Conservation (phyloP, 2,888 invertebrate genomes). For the Geophilus truncorum region DNA sequence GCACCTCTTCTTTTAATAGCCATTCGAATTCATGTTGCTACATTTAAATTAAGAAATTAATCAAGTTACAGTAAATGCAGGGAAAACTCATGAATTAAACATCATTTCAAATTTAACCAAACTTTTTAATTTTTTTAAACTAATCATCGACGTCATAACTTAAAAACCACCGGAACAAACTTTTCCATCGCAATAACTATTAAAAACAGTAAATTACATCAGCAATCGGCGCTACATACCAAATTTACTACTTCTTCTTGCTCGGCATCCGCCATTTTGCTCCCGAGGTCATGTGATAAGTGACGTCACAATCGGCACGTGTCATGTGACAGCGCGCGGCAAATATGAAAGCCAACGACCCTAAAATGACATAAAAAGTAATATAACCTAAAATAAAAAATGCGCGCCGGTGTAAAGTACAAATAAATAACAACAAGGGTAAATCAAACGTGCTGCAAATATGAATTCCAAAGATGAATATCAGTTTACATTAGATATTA, state of each 20-base stretch:
- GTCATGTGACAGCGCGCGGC: background rate
- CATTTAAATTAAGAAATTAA: background rate
- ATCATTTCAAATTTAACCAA: background rate
- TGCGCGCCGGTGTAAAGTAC: too few relatives aligned
- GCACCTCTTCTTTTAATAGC: conserved; percentile 15
- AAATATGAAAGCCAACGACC: background rate
- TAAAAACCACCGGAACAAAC: too few relatives aligned
- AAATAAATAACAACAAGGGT: background rate
- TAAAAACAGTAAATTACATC: background rate
- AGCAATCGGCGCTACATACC: background rate
- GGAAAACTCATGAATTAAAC: too few relatives aligned
- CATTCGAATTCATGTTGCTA: conserved; percentile 28
- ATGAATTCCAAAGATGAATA: background rate
- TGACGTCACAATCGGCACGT: background rate
- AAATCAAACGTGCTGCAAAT: background rate
- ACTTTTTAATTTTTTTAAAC: background rate
- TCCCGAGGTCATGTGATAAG: background rate
- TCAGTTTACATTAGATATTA: background rate
- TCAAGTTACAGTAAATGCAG: too few relatives aligned
- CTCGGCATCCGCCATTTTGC: conserved; percentile 28
- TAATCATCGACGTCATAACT: background rate
- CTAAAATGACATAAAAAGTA: background rate
- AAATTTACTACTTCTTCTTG: conserved; percentile 16
- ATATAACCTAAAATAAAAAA: background rate
- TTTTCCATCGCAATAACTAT: background rate